phyloP scores from a whole-genome alignment of 2,888 invertebrate genomes.

The Smittia sp. region DNA sequence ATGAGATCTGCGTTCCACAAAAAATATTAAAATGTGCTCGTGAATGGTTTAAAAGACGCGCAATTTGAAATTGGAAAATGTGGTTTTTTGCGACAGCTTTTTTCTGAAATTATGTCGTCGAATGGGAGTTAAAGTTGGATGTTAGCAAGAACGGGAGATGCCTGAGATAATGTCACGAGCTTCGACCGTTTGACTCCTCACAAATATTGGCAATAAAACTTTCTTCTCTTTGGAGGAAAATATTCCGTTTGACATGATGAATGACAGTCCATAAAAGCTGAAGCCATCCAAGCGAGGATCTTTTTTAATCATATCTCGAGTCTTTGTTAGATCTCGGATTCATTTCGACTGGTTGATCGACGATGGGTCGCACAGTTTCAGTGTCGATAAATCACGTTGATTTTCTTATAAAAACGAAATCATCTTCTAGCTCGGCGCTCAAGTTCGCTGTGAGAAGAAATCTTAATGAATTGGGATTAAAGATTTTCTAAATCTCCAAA shows the following conservation, averaged over 20 bases:
- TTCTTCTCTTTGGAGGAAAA: background rate
- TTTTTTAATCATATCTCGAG: conserved; percentile 8
- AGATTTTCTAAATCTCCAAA: background rate
- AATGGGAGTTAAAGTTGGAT: background rate
- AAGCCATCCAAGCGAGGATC: conserved; percentile 20
- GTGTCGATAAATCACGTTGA: conserved; percentile 9
- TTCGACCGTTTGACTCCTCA: background rate
- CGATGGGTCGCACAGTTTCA: background rate
- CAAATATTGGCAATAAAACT: background rate
- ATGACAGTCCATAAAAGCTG: background rate
- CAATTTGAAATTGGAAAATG: conserved; percentile 12
- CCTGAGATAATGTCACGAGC: background rate
- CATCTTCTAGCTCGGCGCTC: background rate
- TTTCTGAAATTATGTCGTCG: background rate
- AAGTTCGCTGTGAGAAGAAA: background rate
- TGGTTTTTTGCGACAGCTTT: background rate
- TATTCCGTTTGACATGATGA: conserved; percentile 8
- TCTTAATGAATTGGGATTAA: background rate
- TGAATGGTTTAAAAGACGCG: background rate
- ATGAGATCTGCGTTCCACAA: background rate
- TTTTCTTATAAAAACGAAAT: background rate
- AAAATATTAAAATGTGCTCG: too few relatives aligned
- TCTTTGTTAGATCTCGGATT: background rate
- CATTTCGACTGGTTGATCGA: background rate
- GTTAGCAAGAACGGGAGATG: background rate